These are phyloP conservation scores for Pyrocoelia pectoralis DNA, from an alignment of 2,888 invertebrate genomes.

Conservation along the genomic window DNA sequence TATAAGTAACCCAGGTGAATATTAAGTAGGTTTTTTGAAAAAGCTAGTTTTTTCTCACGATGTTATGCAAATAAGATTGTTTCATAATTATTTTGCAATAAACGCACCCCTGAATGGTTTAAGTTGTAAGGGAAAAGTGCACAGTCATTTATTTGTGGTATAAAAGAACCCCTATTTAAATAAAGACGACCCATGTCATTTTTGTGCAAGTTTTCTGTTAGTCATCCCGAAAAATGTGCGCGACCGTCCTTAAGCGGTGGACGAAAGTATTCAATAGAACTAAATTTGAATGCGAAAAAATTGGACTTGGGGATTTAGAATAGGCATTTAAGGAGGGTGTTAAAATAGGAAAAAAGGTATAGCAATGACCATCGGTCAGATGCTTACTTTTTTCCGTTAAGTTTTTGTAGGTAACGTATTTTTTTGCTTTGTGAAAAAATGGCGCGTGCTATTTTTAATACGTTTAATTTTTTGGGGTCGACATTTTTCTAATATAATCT, in stretches of 20 bases:
- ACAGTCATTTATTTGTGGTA: slow-evolving; percentile 26
- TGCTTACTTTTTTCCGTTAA: slow-evolving; percentile 30
- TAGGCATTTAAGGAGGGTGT: slow-evolving; percentile 10
- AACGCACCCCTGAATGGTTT: background rate
- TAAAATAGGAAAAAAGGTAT: slow-evolving; percentile 9
- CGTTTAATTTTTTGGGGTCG: background rate
- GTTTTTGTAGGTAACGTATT: slow-evolving; percentile 32
- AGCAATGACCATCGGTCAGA: slow-evolving; percentile 30
- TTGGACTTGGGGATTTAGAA: slow-evolving; percentile 20
- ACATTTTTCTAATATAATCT: background rate
- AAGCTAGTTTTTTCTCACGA: slow-evolving; percentile 33
- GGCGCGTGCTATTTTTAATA: slow-evolving; percentile 30
- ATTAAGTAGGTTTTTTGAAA: slow-evolving; percentile 26
- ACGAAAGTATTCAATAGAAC: background rate
- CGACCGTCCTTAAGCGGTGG: background rate
- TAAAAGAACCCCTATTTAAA: slow-evolving; percentile 26
- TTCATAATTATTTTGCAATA: slow-evolving; percentile 31
- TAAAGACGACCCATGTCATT: slow-evolving; percentile 22
- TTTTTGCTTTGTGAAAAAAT: slow-evolving; percentile 17
- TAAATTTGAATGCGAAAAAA: slow-evolving; percentile 39
- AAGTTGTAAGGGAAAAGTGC: background rate
- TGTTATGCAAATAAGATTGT: slow-evolving; percentile 31
- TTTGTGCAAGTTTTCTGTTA: slow-evolving; percentile 21
- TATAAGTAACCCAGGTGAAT: slow-evolving; percentile 30
- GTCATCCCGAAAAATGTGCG: slow-evolving; percentile 10